These are phyloP conservation scores for Conus canariensis DNA, from an alignment of 2,888 invertebrate genomes.

Conservation along the genomic window DNA sequence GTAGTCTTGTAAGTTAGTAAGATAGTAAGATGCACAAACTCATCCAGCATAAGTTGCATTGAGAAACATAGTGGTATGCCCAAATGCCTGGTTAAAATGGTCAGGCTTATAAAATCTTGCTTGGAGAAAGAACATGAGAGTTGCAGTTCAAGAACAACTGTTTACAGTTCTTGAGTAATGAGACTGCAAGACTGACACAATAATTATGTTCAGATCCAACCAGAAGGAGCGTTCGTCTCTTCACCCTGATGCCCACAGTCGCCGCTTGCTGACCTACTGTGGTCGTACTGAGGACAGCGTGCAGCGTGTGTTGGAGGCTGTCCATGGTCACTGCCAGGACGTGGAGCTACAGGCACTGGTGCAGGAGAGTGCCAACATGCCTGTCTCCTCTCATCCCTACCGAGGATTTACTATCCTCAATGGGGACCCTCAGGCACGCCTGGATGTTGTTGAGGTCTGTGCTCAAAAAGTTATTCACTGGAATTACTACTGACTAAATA, in stretches of 20 bases:
- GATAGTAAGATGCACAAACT: no score
- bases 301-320: slow-evolving; percentile 85
- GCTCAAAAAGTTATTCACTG: not conserved
- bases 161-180: no score
- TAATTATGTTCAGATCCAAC: slow-evolving; percentile 78
- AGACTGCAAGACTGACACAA: no score
- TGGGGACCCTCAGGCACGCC: slow-evolving; percentile 73
- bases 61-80: no score
- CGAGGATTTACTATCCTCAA: slow-evolving; percentile 90
- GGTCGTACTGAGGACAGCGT: slow-evolving; percentile 92
- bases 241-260: slow-evolving; percentile 81
- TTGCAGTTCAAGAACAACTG: no score
- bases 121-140: no score
- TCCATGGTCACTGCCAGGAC: slow-evolving; percentile 82
- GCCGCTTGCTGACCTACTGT: slow-evolving; percentile 87
- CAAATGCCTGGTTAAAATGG: no score
- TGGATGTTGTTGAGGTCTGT: slow-evolving; percentile 35
- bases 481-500: no score
- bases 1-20: no score
- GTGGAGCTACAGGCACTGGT: slow-evolving; percentile 74
- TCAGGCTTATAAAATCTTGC: no score
- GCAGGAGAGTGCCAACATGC: slow-evolving; percentile 78
- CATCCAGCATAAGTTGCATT: no score
- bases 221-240: slow-evolving; percentile 46
- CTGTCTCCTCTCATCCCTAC: slow-evolving; percentile 86